These are phyloP conservation scores for Sebastes oblongus DNA, from an alignment of 2,797 vertebrate genomes.

Conservation along the genomic window DNA sequence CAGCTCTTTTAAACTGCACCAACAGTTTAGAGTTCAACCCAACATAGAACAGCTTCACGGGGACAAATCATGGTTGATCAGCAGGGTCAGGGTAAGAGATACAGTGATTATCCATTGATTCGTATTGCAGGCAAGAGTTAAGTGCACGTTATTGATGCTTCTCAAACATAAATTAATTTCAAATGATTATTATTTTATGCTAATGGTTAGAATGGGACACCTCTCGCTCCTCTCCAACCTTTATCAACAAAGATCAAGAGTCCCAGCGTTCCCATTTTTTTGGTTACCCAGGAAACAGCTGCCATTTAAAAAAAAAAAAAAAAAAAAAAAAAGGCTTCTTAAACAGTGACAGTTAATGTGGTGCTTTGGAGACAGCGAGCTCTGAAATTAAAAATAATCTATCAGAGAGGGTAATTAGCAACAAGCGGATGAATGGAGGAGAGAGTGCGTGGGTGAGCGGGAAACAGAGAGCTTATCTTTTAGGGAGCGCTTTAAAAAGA, in stretches of 20 bases:
- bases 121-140: background rate
- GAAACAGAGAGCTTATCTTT: conserved; percentile 48
- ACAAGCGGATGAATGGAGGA: conserved; percentile 47
- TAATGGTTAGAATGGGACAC: conserved; percentile 15
- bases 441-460: conserved; percentile 38
- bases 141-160: background rate
- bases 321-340: conserved; percentile 27
- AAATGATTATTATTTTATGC: background rate
- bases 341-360: conserved; percentile 61
- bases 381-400: conserved; percentile 77
- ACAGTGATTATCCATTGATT: conserved; percentile 8
- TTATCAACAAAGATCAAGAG: conserved; percentile 46
- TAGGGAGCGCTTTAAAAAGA: conserved; percentile 33
- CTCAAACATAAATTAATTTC: conserved; percentile 12
- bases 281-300: conserved; percentile 71
- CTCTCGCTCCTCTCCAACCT: conserved; percentile 29
- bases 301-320: conserved; percentile 23
- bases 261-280: conserved; percentile 19
- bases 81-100: background rate
- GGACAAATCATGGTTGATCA: background rate
- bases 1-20: background rate
- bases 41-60: background rate
- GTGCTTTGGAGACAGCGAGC: conserved; percentile 62
- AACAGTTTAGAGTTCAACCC: background rate
- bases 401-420: conserved; percentile 75